Percentiles rank a stretch among this genome's conserved stretches.
Evolutionary conservation across 2,113 vertebrate species (phyloP).

Genomic region (Corythaixoides concolor): DNA sequence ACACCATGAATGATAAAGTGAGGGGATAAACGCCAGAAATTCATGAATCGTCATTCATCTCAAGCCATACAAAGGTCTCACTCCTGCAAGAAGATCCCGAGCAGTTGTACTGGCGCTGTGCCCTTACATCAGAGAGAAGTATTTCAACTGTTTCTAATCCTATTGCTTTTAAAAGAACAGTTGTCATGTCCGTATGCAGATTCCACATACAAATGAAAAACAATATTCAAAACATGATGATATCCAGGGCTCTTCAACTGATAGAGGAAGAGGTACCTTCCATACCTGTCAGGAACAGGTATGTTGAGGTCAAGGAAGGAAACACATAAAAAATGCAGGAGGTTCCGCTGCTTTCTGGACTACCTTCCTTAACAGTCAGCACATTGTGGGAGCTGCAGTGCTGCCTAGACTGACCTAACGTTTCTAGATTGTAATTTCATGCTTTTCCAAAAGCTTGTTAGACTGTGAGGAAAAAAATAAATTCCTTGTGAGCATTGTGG

Average conservation of each 20-base stretch:
- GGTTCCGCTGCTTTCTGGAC: constrained; percentile 17
- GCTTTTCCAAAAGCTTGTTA: background rate
- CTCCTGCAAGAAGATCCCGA: background rate
- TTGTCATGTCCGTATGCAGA: background rate
- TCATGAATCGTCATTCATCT: background rate
- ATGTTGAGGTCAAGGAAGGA: constrained; percentile 30
- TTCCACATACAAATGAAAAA: background rate
- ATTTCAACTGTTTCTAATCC: background rate
- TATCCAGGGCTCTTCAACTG: background rate
- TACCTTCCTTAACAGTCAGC: constrained; percentile 69
- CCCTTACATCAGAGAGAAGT: constrained; percentile 28
- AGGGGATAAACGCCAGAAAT: background rate
- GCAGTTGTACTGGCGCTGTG: constrained; percentile 10
- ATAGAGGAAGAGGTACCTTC: no score
- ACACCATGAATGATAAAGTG: background rate
- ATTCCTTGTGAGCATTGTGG: background rate
- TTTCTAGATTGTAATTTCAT: background rate
- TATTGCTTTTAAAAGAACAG: background rate
- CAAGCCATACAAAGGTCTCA: background rate
- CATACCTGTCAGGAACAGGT: background rate
- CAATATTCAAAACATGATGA: constrained; percentile 27
- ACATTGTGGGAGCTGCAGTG: constrained; percentile 51
- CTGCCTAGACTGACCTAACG: constrained; percentile 60
- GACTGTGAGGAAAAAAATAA: background rate
- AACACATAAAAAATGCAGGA: background rate